A percentile compares a stretch with the other conserved stretches of the same genome.
Conservation (phyloP, 2,888 invertebrate species). For the Oscheius myriophilus region DNA sequence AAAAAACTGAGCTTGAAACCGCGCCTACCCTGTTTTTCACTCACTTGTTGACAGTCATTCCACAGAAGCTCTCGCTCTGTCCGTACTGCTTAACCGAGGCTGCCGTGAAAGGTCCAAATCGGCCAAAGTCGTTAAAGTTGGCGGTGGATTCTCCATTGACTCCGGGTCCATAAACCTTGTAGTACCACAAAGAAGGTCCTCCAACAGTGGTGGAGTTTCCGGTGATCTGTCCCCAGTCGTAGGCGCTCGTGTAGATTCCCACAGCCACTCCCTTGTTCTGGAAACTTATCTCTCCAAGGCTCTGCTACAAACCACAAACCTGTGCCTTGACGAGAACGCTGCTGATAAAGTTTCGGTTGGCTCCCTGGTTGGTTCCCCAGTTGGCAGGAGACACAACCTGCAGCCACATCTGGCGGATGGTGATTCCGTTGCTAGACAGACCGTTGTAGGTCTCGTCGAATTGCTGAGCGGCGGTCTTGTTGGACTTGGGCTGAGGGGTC, state of each 20-base stretch:
- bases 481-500: constrained; percentile 47
- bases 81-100: constrained; percentile 51
- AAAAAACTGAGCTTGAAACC: no score
- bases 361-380: constrained; percentile 40
- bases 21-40: neutral
- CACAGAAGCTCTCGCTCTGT: constrained; percentile 45
- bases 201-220: constrained; percentile 18
- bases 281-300: neutral
- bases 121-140: constrained; percentile 45
- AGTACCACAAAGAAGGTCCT: constrained; percentile 47
- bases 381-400: constrained; percentile 56
- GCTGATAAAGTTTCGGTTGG: constrained; percentile 53
- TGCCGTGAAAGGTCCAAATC: constrained; percentile 49
- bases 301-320: constrained; percentile 22
- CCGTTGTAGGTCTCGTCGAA: constrained; percentile 54
- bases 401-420: constrained; percentile 50
- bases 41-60: constrained; percentile 39
- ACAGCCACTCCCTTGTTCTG: constrained; percentile 44
- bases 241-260: constrained; percentile 52
- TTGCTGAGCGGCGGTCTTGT: constrained; percentile 48
- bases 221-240: constrained; percentile 57
- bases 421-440: constrained; percentile 43
- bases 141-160: constrained; percentile 39
- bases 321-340: constrained; percentile 43
- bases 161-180: constrained; percentile 40